Percentiles rank a stretch among this genome's conserved stretches.
Conservation (phyloP, 2,113 vertebrate species). For the Brienomyrus longianalis region DNA sequence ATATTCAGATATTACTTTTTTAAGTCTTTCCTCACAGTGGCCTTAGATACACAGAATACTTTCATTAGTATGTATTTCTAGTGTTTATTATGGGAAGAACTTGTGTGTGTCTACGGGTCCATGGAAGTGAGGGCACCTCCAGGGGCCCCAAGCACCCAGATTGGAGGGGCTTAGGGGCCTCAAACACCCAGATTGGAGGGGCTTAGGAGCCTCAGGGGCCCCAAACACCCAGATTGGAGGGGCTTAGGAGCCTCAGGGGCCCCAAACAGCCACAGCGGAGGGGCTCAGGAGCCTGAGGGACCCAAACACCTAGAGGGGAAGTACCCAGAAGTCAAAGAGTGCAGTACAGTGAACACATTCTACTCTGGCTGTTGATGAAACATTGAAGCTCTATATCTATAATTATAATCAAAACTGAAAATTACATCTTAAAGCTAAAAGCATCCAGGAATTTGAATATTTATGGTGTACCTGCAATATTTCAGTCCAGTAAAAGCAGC, state of each 20-base stretch:
- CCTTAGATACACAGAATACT: background rate
- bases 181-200: too few species aligned
- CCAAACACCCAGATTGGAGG: background rate
- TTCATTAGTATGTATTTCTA: background rate
- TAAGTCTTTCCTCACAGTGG: background rate
- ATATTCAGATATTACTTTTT: background rate
- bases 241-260: too few species aligned
- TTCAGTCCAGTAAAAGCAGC: background rate
- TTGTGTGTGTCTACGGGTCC: background rate
- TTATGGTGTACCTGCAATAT: background rate
- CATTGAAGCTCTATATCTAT: background rate
- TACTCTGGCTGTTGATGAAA: background rate
- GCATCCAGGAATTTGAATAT: background rate
- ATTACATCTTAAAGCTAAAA: background rate
- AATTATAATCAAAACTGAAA: constrained; percentile 4
- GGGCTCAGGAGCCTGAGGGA: background rate
- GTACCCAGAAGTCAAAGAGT: background rate
- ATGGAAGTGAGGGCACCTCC: background rate
- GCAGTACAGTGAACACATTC: background rate
- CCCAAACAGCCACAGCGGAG: too few species aligned
- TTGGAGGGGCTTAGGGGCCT: background rate
- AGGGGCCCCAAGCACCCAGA: background rate
- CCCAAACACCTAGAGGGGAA: background rate
- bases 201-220: background rate
- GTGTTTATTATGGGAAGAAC: background rate